These are phyloP conservation scores for Peromyscus attwateri DNA, from an alignment of 2,797 vertebrate genomes.

Conservation along the genomic window DNA sequence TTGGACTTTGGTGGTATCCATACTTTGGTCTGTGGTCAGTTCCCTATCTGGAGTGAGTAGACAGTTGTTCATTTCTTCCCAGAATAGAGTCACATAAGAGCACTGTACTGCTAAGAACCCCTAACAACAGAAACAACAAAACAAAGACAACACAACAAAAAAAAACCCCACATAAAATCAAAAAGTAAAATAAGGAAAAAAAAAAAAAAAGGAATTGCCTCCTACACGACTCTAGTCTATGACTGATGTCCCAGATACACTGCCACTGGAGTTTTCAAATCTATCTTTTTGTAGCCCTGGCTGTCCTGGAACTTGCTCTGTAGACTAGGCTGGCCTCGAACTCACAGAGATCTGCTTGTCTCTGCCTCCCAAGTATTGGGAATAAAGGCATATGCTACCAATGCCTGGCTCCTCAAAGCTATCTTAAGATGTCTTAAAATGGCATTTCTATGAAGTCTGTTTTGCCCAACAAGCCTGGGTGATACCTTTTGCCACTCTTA, in stretches of 20 bases:
- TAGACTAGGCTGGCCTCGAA: not conserved
- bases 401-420: not conserved
- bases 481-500: not conserved
- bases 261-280: not conserved
- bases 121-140: slow-evolving; percentile 27
- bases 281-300: not conserved
- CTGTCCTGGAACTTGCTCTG: not conserved
- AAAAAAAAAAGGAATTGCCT: not conserved
- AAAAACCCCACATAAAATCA: not conserved
- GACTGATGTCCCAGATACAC: not conserved
- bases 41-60: not conserved
- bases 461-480: not conserved
- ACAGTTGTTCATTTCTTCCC: not conserved
- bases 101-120: slow-evolving; percentile 29
- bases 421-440: slow-evolving; percentile 3
- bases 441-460: not conserved
- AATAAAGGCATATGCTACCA: not conserved
- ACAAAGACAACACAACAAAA: not conserved
- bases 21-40: not conserved
- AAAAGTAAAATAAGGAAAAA: not conserved
- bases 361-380: not conserved
- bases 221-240: not conserved
- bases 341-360: not conserved
- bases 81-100: not conserved
- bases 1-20: not conserved